Conservation (phyloP, 1,140 invertebrate species). For the Drosophila ficusphila region DNA sequence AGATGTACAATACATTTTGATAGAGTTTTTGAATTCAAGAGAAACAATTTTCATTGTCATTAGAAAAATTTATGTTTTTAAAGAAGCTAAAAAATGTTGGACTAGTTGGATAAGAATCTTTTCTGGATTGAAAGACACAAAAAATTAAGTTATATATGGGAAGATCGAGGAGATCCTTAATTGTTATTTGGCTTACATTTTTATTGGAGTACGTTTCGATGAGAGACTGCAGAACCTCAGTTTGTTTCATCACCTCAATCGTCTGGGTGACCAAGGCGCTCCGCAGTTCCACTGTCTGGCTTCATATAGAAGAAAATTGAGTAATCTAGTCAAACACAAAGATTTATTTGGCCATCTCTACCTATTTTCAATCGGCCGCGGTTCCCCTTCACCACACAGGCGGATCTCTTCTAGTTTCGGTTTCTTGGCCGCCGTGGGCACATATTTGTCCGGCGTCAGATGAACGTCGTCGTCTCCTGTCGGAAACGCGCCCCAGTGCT, state of each 20-base stretch:
- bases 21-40: too few relatives aligned
- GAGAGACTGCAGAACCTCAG: constrained; percentile 78
- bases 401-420: constrained; percentile 59
- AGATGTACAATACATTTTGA: too few relatives aligned
- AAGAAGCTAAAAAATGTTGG: too few relatives aligned
- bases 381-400: constrained; percentile 35
- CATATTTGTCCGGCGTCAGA: constrained; percentile 43
- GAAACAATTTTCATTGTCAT: too few relatives aligned
- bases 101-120: too few relatives aligned
- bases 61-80: too few relatives aligned
- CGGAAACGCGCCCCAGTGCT: constrained; percentile 60
- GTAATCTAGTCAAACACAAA: fast-evolving
- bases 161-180: too few relatives aligned
- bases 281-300: constrained; percentile 58
- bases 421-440: constrained; percentile 49
- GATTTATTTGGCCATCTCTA: background rate
- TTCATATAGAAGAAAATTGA: background rate
- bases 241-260: constrained; percentile 84
- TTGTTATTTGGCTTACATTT: too few relatives aligned
- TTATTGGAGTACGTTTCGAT: constrained; percentile 83
- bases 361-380: constrained; percentile 35
- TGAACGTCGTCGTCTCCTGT: constrained; percentile 37
- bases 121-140: background rate
- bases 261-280: constrained; percentile 80
- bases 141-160: background rate